A percentile compares a stretch with the other conserved stretches of the same genome.
Evolutionary conservation across 2,113 vertebrate species (phyloP).

Genomic region (Gadus chalcogrammus): DNA sequence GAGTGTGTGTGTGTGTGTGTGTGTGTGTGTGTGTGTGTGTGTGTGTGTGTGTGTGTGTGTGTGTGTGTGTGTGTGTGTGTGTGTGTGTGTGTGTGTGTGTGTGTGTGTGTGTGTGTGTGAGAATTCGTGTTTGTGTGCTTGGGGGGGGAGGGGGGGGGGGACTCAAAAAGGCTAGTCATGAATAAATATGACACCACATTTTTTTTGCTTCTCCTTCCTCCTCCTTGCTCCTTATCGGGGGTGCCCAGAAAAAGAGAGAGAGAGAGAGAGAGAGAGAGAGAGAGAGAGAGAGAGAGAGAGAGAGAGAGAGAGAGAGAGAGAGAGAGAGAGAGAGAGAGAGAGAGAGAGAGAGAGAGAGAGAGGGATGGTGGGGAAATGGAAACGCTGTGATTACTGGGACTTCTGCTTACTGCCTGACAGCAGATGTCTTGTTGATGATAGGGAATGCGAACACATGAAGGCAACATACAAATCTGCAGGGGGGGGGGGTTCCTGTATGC

Average conservation of each 20-base stretch:
- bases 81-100: too few relatives aligned
- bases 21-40: too few relatives aligned
- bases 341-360: too few relatives aligned
- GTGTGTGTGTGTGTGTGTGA: background rate
- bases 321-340: background rate
- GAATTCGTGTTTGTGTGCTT: too few relatives aligned
- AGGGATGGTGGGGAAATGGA: too few relatives aligned
- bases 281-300: conserved; percentile 49
- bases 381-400: conserved; percentile 54
- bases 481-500: conserved; percentile 31
- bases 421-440: conserved; percentile 71
- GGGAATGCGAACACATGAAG: conserved; percentile 49
- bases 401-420: conserved; percentile 54
- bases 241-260: conserved; percentile 44
- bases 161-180: conserved; percentile 61
- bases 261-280: conserved; percentile 34
- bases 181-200: conserved; percentile 70
- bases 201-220: conserved; percentile 17
- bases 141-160: background rate
- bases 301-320: too few relatives aligned
- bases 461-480: conserved; percentile 44
- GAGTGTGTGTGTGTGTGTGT: conserved; percentile 15
- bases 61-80: too few relatives aligned
- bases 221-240: conserved; percentile 62
- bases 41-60: too few relatives aligned